phyloP scores from a whole-genome alignment of 2,888 invertebrate species.

The Odontocolon sp. region DNA sequence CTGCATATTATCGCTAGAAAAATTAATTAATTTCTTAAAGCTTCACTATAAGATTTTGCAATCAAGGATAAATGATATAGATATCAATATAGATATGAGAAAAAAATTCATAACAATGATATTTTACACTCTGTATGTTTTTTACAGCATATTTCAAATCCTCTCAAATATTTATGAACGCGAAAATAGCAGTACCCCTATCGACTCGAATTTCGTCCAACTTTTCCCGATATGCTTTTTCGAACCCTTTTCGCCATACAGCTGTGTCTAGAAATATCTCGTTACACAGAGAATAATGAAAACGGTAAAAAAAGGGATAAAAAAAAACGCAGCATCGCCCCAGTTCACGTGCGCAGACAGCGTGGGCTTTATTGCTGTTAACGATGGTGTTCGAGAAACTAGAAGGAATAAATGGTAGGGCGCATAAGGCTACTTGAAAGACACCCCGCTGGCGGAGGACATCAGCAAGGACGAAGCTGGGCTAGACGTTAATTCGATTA shows the following conservation, averaged over 20 bases:
- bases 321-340: no score
- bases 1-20: no score
- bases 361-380: conserved; percentile 6
- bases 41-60: no score
- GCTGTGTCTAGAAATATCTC: conserved; percentile 11
- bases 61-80: no score
- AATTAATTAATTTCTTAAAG: no score
- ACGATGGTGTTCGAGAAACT: not conserved
- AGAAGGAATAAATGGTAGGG: conserved; percentile 28
- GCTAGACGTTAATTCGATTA: conserved; percentile 45
- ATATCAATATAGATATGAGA: no score
- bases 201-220: not conserved
- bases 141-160: no score
- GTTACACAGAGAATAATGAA: not conserved
- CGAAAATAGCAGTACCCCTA: not conserved
- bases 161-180: conserved; percentile 11
- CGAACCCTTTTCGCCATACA: not conserved
- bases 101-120: no score
- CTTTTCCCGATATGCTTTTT: not conserved
- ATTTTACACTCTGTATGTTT: no score
- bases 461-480: conserved; percentile 29
- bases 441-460: not conserved
- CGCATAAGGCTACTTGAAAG: conserved; percentile 13
- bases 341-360: not conserved
- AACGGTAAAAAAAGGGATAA: not conserved